Evolutionary conservation across 1,140 invertebrate genomes (phyloP).

Genomic region (Drosophila albomicans): DNA sequence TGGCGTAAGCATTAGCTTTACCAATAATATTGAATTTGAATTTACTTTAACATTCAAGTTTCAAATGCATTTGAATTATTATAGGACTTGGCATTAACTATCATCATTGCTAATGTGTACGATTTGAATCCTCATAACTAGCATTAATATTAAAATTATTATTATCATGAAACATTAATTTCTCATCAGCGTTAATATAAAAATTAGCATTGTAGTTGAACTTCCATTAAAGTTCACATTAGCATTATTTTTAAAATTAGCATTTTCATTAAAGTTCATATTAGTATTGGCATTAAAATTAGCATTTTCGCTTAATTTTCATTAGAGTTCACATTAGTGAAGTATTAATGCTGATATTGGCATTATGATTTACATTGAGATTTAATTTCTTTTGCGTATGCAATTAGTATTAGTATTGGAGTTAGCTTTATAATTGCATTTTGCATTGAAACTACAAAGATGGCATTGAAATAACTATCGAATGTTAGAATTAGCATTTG

Average conservation of each 20-base stretch:
- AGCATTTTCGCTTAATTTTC: background rate
- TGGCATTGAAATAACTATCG: too few relatives aligned
- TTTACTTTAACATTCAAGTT: background rate
- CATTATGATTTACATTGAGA: background rate
- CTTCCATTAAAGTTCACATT: background rate
- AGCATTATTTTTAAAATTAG: background rate
- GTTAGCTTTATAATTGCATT: too few relatives aligned
- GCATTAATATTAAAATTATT: too few relatives aligned
- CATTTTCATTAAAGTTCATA: background rate
- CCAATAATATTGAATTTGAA: background rate
- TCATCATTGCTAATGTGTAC: too few relatives aligned
- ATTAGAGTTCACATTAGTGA: background rate
- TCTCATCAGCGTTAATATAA: background rate
- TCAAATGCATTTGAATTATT: too few relatives aligned
- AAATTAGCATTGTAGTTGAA: background rate
- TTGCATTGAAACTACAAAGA: too few relatives aligned
- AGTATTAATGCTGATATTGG: too few relatives aligned
- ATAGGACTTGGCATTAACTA: too few relatives aligned
- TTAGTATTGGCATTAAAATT: background rate
- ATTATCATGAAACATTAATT: too few relatives aligned
- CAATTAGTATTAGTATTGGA: background rate
- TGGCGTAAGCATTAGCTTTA: background rate
- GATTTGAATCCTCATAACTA: too few relatives aligned
- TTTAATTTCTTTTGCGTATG: background rate
- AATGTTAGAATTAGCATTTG: background rate